These are phyloP conservation scores for Oreamnos americanus DNA, from an alignment of 2,113 vertebrate genomes.

Conservation along the genomic window DNA sequence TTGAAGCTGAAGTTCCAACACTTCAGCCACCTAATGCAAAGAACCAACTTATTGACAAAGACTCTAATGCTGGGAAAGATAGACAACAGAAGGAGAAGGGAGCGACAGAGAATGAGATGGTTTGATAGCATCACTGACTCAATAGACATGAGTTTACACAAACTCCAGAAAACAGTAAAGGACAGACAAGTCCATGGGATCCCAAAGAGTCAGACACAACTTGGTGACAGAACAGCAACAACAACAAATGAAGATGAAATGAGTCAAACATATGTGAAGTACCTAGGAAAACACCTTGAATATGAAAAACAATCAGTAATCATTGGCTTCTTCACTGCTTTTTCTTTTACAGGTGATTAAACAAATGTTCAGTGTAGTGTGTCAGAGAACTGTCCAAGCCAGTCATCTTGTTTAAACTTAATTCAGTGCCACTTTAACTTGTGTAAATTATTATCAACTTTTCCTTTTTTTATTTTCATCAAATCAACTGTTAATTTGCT, in stretches of 20 bases:
- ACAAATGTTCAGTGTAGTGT: background rate
- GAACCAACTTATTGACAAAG: background rate
- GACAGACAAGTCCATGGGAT: background rate
- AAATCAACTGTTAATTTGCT: constrained; percentile 4
- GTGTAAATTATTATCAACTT: background rate
- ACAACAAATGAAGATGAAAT: background rate
- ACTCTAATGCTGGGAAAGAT: background rate
- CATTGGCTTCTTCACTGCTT: background rate
- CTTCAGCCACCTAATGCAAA: background rate
- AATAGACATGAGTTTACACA: background rate
- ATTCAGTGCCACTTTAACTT: background rate
- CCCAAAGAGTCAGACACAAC: background rate
- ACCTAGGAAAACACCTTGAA: background rate
- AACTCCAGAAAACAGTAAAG: background rate
- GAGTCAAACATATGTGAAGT: background rate
- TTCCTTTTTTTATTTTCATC: background rate
- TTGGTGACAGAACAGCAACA: background rate
- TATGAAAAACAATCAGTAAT: background rate
- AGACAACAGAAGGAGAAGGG: background rate
- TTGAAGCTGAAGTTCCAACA: background rate
- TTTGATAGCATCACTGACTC: background rate
- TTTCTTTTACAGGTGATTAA: background rate
- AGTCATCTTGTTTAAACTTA: background rate
- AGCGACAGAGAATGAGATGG: background rate
- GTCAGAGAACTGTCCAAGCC: background rate